Percentiles rank a stretch among this genome's conserved stretches.
Evolutionary conservation across 2,888 invertebrate genomes (phyloP).

Genomic region (Gerris lacustris): DNA sequence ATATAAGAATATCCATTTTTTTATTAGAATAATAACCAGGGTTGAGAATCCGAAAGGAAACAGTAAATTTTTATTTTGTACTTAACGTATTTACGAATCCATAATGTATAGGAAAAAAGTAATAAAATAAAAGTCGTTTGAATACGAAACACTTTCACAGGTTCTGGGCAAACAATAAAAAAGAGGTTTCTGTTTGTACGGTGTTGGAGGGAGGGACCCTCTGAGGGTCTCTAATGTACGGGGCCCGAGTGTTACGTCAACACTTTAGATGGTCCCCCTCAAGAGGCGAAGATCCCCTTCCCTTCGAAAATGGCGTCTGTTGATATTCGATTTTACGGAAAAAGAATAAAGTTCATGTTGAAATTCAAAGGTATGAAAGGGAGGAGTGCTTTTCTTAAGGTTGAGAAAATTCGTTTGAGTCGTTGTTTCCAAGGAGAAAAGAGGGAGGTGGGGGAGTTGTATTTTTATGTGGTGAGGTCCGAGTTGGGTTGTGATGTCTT

Average conservation of each 20-base stretch:
- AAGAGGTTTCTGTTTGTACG: background rate
- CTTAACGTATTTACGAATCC: constrained; percentile 2
- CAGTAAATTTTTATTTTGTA: background rate
- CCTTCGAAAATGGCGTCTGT: background rate
- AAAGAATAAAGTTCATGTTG: constrained; percentile 1
- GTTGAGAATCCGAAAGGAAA: no score
- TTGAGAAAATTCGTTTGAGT: background rate
- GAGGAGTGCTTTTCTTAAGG: background rate
- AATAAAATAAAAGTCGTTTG: constrained; percentile 5
- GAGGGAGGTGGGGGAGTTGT: background rate
- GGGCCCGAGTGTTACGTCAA: background rate
- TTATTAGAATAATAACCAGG: no score
- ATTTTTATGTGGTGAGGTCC: constrained; percentile 1
- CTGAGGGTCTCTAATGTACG: background rate
- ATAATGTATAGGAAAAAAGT: constrained; percentile 1
- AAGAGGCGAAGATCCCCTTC: background rate
- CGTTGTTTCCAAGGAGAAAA: background rate
- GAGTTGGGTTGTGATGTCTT: background rate
- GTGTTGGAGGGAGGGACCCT: background rate
- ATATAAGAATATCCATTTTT: no score
- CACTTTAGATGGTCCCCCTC: background rate
- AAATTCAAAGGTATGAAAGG: background rate
- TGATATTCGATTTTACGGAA: background rate
- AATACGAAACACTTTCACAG: background rate
- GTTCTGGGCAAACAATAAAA: background rate